Evolutionary conservation across 2,113 vertebrate genomes (phyloP), one percentile per base, ranked within the genome.

Genomic region (Okapia johnstoni): DNA sequence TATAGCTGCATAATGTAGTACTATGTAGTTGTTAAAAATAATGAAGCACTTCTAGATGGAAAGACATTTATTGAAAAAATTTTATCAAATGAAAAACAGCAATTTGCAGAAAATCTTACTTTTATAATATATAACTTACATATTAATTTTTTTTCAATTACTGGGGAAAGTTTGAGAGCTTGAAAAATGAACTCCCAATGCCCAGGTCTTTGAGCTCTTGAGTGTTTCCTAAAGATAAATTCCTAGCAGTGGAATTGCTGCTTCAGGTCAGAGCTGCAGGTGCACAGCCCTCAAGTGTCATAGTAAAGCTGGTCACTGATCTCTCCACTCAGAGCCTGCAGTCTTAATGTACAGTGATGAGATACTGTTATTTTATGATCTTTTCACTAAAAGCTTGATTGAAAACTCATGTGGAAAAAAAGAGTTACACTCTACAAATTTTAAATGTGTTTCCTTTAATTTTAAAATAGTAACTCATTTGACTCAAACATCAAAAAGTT

Each of bases 311-410:
- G 99, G 98, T 98, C 98, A 99, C 97, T 50, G 2, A 99, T 99
- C 99, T 99, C 99, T 99, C 99, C 99, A 99, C 99, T 99, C 99
- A 99, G 99, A 99, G 99, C 99, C 99, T 99, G 99, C 99, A 99
- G 99, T 99, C 99, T 99, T 99, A 99, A 99, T 99, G 99, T 99
- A 99, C 99, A 99, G 99, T 99, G 99, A 99, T 99, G 99, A 99
- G 98, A 99, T 99, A 99, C 99, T 99, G 99, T 99, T 99, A 99
- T 99, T 99, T 99, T 99, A 99, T 99, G 99, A 99, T 99, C 99
- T 99, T 99, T 99, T 99, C 99, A 99, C 99, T 99, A 99, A 99
- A 99, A 99, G 99, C 99, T 99, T 99, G 99, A 99, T 99, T 99
- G 99, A 99, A 99, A 99, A 76, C 40, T 76, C 21, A 43, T 76